Conservation (phyloP, 2,888 invertebrate species). For the Ditylenchus weischeri region DNA sequence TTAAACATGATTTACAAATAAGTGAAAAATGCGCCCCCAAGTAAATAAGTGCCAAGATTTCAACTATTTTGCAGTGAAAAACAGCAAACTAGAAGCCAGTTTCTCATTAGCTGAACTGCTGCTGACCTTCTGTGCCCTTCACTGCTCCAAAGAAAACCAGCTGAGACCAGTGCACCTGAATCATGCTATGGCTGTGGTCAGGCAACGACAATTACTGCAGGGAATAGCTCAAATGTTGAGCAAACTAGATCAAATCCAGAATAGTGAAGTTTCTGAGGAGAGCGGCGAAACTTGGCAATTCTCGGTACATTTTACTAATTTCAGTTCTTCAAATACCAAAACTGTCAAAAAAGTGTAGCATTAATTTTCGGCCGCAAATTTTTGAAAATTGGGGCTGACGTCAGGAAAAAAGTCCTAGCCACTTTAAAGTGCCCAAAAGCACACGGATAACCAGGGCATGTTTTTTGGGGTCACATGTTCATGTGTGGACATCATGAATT, state of each 20-base stretch:
- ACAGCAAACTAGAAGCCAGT: neutral
- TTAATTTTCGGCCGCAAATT: too few relatives aligned
- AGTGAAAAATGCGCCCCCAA: too few relatives aligned
- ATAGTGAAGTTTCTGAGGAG: conserved; percentile 10
- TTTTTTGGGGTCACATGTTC: too few relatives aligned
- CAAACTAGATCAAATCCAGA: neutral
- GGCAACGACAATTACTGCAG: conserved; percentile 34
- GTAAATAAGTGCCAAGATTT: too few relatives aligned
- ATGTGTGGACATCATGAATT: too few relatives aligned
- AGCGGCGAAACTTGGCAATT: neutral
- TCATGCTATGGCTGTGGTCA: conserved; percentile 24
- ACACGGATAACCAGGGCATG: too few relatives aligned
- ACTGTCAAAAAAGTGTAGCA: too few relatives aligned
- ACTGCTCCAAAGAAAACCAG: neutral
- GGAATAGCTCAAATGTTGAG: conserved; percentile 26
- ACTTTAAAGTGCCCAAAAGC: too few relatives aligned
- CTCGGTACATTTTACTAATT: conserved; percentile 7
- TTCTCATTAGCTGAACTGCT: conserved; percentile 29
- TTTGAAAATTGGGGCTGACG: too few relatives aligned
- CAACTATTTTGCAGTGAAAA: too few relatives aligned
- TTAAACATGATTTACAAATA: too few relatives aligned
- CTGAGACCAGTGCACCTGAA: conserved; percentile 19
- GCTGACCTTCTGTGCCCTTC: conserved; percentile 21
- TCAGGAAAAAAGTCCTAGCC: too few relatives aligned
- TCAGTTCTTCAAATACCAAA: neutral